These are phyloP conservation scores for Sinelater perroti DNA, from an alignment of 2,888 invertebrate species.

Conservation along the genomic window DNA sequence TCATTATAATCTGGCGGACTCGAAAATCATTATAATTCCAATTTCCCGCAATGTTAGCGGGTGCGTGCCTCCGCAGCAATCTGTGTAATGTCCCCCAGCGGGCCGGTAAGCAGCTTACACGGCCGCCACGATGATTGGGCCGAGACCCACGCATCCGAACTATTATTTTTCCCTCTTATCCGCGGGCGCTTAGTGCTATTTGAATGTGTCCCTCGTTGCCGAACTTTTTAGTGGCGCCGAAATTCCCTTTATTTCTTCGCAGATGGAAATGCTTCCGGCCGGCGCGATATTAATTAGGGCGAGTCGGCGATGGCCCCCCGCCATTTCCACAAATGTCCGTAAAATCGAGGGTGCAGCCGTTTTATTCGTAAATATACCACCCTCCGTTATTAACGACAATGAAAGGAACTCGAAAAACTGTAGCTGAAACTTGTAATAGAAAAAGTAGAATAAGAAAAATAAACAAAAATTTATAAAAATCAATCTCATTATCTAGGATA, in stretches of 20 bases:
- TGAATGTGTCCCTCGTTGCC: conserved; percentile 53
- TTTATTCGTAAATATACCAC: no score
- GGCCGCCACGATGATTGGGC: conserved; percentile 55
- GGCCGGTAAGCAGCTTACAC: conserved; percentile 57
- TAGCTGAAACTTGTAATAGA: no score
- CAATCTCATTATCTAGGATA: no score
- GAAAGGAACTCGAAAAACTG: no score
- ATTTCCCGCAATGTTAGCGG: conserved; percentile 45
- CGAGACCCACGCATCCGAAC: conserved; percentile 50
- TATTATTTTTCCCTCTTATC: conserved; percentile 52
- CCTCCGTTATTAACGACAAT: no score
- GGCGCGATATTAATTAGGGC: conserved; percentile 45
- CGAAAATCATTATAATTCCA: conserved; percentile 48
- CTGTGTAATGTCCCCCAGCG: conserved; percentile 58
- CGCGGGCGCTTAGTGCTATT: conserved; percentile 53
- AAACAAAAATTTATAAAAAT: no score
- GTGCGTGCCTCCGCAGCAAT: conserved; percentile 53
- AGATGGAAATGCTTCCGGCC: conserved; percentile 42
- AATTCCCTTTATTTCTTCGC: conserved; percentile 43
- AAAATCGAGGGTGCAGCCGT: no score
- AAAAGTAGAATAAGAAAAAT: no score
- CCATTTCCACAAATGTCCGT: no score
- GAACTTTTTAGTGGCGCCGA: conserved; percentile 47
- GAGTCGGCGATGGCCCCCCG: no score
- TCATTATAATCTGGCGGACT: conserved; percentile 38